Percentiles rank a stretch among this genome's conserved stretches.
Conservation (phyloP, 2,797 vertebrate genomes). For the Sebastolobus alascanus region DNA sequence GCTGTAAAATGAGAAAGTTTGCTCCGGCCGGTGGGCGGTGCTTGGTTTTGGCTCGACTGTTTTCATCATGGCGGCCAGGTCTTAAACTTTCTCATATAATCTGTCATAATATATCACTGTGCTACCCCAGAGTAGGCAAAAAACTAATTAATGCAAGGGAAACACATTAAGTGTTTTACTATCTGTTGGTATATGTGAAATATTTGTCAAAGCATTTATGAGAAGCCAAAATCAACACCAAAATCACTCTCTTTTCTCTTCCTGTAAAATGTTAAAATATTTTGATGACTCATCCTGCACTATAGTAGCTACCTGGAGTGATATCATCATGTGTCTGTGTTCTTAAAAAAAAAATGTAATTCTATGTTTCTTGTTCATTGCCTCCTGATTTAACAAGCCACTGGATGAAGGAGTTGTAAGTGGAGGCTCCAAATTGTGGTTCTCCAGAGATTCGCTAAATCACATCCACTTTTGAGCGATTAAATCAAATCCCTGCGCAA, state of each 20-base stretch:
- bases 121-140: neutral
- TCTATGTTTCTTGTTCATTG: neutral
- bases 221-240: neutral
- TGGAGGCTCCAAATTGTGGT: neutral
- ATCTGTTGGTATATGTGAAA: neutral
- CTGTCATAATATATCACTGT: neutral
- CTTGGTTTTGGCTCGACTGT: too few species aligned
- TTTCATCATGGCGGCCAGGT: too few species aligned
- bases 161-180: neutral
- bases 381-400: neutral
- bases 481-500: neutral
- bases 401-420: neutral
- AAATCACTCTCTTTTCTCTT: neutral
- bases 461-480: neutral
- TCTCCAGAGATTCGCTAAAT: neutral
- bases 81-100: too few species aligned
- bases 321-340: neutral
- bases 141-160: neutral
- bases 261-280: neutral
- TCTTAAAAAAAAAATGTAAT: neutral
- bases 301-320: neutral
- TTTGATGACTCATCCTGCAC: neutral
- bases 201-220: neutral
- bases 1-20: too few species aligned
- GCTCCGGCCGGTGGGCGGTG: too few species aligned